Percentiles rank a stretch among this genome's conserved stretches.
These are phyloP conservation scores for Neuroscelio doddi DNA, from an alignment of 2,888 invertebrate species.

Conservation along the genomic window DNA sequence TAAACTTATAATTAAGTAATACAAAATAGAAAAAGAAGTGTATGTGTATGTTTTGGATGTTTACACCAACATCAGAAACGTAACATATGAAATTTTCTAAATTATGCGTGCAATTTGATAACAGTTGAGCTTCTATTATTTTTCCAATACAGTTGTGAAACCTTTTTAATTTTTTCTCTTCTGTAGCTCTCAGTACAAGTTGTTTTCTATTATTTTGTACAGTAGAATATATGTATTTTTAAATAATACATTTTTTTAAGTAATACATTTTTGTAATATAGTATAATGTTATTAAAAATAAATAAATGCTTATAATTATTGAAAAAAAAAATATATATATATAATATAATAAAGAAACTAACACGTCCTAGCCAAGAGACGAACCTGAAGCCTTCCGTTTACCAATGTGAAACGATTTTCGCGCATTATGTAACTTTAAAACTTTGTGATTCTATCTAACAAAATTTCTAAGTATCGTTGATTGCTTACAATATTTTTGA, in stretches of 20 bases:
- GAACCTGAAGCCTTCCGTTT: too few species aligned
- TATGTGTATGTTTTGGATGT: conserved; percentile 12
- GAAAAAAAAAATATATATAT: too few species aligned
- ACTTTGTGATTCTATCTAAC: too few species aligned
- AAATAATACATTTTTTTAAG: not conserved
- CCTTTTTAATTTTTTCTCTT: conserved; percentile 79
- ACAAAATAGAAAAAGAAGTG: not conserved
- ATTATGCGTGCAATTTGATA: conserved; percentile 86
- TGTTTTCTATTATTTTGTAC: conserved; percentile 79
- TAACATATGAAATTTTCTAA: conserved; percentile 84
- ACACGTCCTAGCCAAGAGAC: too few species aligned
- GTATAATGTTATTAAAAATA: too few species aligned
- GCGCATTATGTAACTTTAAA: too few species aligned
- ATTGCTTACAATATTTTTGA: too few species aligned
- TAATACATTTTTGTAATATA: too few species aligned
- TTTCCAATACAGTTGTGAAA: conserved; percentile 91
- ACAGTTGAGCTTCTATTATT: conserved; percentile 91
- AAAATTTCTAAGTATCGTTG: too few species aligned
- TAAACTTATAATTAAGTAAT: conserved; percentile 2
- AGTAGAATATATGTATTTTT: conserved; percentile 22
- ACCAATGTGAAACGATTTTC: too few species aligned
- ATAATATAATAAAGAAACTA: too few species aligned
- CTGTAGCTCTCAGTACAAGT: conserved; percentile 80
- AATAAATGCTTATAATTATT: too few species aligned
- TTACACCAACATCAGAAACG: conserved; percentile 83